These are phyloP conservation scores for Phymanthus crucifer DNA, from an alignment of 92 coral and sea anemone species.

Conservation along the genomic window DNA sequence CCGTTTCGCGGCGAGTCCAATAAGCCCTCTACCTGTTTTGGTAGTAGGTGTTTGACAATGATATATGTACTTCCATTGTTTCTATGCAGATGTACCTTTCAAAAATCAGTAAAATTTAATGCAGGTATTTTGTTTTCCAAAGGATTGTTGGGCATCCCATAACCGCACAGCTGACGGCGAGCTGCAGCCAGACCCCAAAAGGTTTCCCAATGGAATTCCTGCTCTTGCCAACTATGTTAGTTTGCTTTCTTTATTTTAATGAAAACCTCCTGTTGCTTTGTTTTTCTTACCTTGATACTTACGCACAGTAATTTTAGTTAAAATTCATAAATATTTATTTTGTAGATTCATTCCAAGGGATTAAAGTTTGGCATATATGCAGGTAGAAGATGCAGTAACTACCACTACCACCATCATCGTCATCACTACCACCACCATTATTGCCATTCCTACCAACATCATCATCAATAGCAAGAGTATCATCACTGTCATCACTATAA, in stretches of 20 bases:
- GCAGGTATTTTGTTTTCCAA: conserved; percentile 28
- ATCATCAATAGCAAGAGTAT: background rate
- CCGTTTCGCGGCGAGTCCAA: no score
- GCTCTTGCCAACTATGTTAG: conserved; percentile 88
- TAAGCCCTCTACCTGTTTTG: no score
- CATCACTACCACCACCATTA: background rate
- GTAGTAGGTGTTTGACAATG: no score
- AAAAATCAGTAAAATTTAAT: background rate
- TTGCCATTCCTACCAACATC: background rate
- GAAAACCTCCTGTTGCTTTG: background rate
- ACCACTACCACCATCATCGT: background rate
- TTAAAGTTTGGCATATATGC: conserved; percentile 86
- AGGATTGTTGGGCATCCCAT: conserved; percentile 97
- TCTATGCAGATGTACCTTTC: background rate
- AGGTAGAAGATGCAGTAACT: conserved; percentile 39
- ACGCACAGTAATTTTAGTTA: no score
- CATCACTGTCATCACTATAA: background rate
- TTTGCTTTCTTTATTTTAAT: background rate
- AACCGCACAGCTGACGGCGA: conserved; percentile 76
- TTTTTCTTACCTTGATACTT: background rate
- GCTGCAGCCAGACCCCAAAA: conserved; percentile 84
- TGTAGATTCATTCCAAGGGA: conserved; percentile 82
- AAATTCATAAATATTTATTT: background rate
- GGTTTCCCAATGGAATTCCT: conserved; percentile 93
- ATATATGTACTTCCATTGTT: background rate